A percentile compares a stretch with the other conserved stretches of the same genome.
phyloP scores from a whole-genome alignment of 2,888 invertebrate species.

The Hydriomena furcata region DNA sequence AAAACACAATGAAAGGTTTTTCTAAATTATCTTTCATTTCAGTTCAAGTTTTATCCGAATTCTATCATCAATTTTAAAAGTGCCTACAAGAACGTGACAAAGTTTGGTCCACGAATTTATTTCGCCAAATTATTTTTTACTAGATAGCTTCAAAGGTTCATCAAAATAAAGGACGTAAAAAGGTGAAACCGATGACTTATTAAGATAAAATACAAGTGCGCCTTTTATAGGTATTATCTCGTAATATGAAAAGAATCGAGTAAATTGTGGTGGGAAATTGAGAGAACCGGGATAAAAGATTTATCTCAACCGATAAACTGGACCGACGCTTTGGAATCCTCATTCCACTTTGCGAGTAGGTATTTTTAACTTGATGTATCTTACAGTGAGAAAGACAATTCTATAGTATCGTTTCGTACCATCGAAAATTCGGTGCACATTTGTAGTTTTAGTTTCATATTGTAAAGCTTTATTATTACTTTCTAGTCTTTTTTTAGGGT shows the following conservation, averaged over 20 bases:
- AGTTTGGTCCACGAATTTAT: neutral
- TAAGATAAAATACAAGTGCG: constrained; percentile 18
- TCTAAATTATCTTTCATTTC: too few relatives aligned
- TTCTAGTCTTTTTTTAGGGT: too few relatives aligned
- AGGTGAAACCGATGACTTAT: constrained; percentile 19
- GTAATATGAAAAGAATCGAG: constrained; percentile 34
- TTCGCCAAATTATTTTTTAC: constrained; percentile 4
- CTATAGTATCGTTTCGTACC: neutral
- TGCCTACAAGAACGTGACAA: constrained; percentile 2
- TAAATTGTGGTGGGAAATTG: constrained; percentile 43
- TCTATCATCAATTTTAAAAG: too few relatives aligned
- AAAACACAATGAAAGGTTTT: too few relatives aligned
- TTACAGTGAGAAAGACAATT: constrained; percentile 1
- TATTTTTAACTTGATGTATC: constrained; percentile 5
- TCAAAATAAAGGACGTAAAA: constrained; percentile 15
- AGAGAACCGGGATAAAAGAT: constrained; percentile 42
- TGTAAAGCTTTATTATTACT: too few relatives aligned
- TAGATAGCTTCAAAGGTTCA: constrained; percentile 6
- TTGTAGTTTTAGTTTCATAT: neutral
- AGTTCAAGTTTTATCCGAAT: too few relatives aligned
- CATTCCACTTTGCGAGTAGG: constrained; percentile 1
- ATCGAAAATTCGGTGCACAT: neutral
- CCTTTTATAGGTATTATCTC: constrained; percentile 20
- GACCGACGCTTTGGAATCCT: constrained; percentile 20
- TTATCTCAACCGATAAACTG: constrained; percentile 43